Evolutionary conservation across 2,113 vertebrate genomes (phyloP), one percentile per base, ranked within the genome.

Genomic region (Zonotrichia leucophrys): DNA sequence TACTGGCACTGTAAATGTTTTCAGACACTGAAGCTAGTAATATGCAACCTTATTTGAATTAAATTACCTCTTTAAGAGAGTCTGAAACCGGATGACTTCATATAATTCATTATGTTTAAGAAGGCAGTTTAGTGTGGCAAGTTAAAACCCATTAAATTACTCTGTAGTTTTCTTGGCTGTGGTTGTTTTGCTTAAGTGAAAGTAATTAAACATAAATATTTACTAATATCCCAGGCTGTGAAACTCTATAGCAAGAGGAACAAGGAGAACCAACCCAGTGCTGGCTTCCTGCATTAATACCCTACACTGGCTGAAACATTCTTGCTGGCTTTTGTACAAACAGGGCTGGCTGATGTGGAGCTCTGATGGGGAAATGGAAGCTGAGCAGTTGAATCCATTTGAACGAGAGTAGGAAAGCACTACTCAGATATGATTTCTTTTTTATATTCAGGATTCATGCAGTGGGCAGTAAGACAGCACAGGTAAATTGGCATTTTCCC

Each of bases 181-280:
- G 76, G 80, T 89, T 93, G 69, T 88, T 96, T 95, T 87, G 82
- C 94, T 95, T 95, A 95, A 97, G 75, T 81, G 95, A 95, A 95
- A 77, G 87, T 90, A 97, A 96, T 97, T 97, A 95, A 95, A 95
- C 70, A 80, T 94, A 97, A 96, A 96, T 94, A 97, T 96, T 97
- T 97, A 96, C 95, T 87, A 97, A 97, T 92, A 94, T 90, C 87
- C 72, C 76, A 85, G 86, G 33, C 93, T 95, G 83, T 95, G 95
- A 95, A 95, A 94, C 44, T 83, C 91, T 96, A 97, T 95, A 94
- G 89, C 80, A 82, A 76, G 47, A 94, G 60, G 74, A 95, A 62
- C 84, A 83, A 93, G 94, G 52, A 94, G 58, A 88, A 89, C 68
- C 24, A 11, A 62, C 47, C 25, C 60, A 60, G 62, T 8, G 0